phyloP scores from a whole-genome alignment of 2,888 invertebrate species.

The Labia minor region DNA sequence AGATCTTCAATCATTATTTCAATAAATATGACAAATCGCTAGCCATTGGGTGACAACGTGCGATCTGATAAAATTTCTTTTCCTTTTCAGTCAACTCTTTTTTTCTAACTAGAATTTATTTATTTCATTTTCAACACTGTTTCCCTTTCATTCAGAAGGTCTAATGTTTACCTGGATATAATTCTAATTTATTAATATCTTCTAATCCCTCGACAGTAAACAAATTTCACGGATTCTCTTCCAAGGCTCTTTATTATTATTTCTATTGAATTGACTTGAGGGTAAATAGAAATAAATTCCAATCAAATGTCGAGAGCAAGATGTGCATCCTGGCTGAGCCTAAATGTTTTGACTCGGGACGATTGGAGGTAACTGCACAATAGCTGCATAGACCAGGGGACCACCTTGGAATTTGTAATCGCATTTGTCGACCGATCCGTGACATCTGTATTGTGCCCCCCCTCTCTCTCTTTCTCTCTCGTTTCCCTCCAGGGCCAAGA shows the following conservation, averaged over 20 bases:
- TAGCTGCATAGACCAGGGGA: background rate
- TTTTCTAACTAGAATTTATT: too few relatives aligned
- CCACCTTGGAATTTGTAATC: slow-evolving; percentile 22
- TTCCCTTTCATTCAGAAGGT: background rate
- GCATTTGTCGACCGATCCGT: slow-evolving; percentile 21
- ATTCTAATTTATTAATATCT: slow-evolving; percentile 7
- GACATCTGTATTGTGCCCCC: slow-evolving; percentile 21
- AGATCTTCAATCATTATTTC: too few relatives aligned
- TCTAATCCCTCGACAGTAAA: background rate
- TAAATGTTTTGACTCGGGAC: slow-evolving; percentile 1
- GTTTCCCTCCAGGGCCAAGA: too few relatives aligned
- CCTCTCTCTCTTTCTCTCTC: background rate
- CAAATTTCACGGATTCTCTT: background rate
- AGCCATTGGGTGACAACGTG: too few relatives aligned
- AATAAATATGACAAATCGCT: too few relatives aligned
- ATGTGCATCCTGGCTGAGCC: background rate
- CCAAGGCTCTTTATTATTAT: background rate
- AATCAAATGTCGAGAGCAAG: background rate
- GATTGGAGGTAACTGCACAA: background rate
- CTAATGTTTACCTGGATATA: background rate
- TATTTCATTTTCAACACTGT: background rate
- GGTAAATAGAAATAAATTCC: slow-evolving; percentile 7
- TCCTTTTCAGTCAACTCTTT: too few relatives aligned
- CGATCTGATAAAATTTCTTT: too few relatives aligned
- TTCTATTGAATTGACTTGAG: slow-evolving; percentile 4